Base-by-base conservation (phyloP, 1,140 invertebrate species). In the Sarcophaga bullata region DNA sequence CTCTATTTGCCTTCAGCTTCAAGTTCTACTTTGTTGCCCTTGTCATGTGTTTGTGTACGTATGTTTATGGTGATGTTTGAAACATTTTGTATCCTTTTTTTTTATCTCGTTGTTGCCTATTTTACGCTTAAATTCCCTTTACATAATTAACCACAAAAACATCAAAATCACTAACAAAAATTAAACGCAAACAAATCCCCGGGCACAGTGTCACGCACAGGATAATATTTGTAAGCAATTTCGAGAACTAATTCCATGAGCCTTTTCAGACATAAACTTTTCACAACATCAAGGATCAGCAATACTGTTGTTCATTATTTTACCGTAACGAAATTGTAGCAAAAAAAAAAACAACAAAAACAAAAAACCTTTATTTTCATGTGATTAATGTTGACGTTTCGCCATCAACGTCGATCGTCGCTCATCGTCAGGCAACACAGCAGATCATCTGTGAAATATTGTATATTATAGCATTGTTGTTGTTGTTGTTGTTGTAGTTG, bases 381-480 rank as follows among this genome's bases (percentile, higher is more conserved):
- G 75, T 78, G 75, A 78, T 78, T 78, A 78, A 78, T 78, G 75
- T 50, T 78, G 75, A 78, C 75, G 75, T 78, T 76, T 76, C 4
- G 48, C 47, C 73, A 17, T 50, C 73, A 75, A 37, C 72, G 15
- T 48, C 11, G n/a, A 68, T 19, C 50, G 8, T 52, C 50, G 8
- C 4, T 37, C 25, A 4, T 37, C 25, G 25, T 37, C 25, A 37
- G 25, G 25, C 25, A 37, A 37, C 25, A 37, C 1, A 37, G 25
- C 25, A 37, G 25, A 37, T 37, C 25, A 37, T 37, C 25, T 37
- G 25, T 37, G 25, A 37, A 37, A 37, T 37, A 37, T 37, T 37
- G 25, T 37, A 37, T 37, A 37, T 37, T 10, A 52, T 52, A 10
- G 50, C 6, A 52, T 52, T 1, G 6, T 68, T 68, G n/a, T n/a